Conservation (phyloP, 1,140 invertebrate genomes). For the Ridgeia piscesae region DNA sequence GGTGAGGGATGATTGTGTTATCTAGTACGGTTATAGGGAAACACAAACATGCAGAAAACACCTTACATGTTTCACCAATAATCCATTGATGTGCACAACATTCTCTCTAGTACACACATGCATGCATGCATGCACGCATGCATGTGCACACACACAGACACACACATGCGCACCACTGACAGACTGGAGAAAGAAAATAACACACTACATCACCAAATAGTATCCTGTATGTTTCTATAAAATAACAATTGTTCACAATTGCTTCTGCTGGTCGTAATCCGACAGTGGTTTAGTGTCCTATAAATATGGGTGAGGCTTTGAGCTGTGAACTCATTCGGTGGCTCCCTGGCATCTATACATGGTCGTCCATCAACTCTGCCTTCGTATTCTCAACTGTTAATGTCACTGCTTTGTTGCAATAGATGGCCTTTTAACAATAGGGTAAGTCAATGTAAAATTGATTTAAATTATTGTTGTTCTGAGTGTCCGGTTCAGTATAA, state of each 20-base stretch:
- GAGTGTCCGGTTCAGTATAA: no score
- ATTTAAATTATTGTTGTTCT: no score
- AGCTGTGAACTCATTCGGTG: background rate
- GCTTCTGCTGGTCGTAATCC: background rate
- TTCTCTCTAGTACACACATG: no score
- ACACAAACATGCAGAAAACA: background rate
- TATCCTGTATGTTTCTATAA: background rate
- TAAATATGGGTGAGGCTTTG: background rate
- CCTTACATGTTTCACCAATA: background rate
- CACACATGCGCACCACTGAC: no score
- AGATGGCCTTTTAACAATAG: background rate
- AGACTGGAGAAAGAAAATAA: background rate
- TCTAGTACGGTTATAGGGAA: background rate
- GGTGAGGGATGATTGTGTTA: background rate
- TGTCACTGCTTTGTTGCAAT: background rate
- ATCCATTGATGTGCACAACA: background rate
- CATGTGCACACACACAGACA: no score
- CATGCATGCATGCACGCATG: no score
- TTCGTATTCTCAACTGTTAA: background rate
- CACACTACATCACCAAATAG: background rate
- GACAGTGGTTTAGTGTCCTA: background rate
- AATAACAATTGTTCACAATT: constrained; percentile 1
- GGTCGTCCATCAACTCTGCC: background rate
- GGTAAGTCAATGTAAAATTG: background rate
- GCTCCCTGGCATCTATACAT: background rate